Base-by-base conservation (phyloP, 2,888 invertebrate genomes). In the Strigamia crassipes region DNA sequence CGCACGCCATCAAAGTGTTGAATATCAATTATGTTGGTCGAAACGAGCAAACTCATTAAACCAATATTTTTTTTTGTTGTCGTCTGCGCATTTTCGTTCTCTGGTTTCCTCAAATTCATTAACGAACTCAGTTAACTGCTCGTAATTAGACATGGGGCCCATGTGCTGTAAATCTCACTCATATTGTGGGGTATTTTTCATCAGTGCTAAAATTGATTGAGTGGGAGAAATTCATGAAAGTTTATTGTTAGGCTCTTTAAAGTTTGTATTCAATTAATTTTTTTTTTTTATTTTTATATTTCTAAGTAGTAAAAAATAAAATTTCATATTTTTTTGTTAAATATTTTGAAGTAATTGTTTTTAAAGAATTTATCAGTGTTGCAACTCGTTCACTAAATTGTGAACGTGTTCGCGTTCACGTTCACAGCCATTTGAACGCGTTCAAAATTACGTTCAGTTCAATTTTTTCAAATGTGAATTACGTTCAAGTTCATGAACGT, bases 21-120 rank as follows among this genome's bases (percentile, higher is more conserved):
- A 61, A 61, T 61, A 61, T 61, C 21, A 61, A 61, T 61, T 18
- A 3, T 61, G 61, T 15, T 10, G 56, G 56, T 56, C 56, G 18
- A 15, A 56, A n/a, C 3, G 61, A 61, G 61, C 61, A n/a, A 61
- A 18, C 61, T 61, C 21, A 61, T 61, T 61, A 61, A 61, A 61
- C 2, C 51, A 2, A 51, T 2, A 6, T 51, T 51, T 51, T 51
- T 61, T 18, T 61, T 61, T 61, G 3, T 61, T 61, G 6, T 1
- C 42, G 8, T 41, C 6, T 41, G 12, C 10, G 13, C 42, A 13
- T 2, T 10, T 46, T 15, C 42, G 42, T 46, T 2, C 15, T 61
- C 23, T 5, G 3, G 61, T 15, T 18, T 18, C 61, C n/a, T 21
- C 18, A 61, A 61, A 61, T 61, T 61, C 61, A 61, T 61, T 61